These are phyloP conservation scores for Mus minutoides DNA, from an alignment of 2,797 vertebrate species.

Conservation along the genomic window DNA sequence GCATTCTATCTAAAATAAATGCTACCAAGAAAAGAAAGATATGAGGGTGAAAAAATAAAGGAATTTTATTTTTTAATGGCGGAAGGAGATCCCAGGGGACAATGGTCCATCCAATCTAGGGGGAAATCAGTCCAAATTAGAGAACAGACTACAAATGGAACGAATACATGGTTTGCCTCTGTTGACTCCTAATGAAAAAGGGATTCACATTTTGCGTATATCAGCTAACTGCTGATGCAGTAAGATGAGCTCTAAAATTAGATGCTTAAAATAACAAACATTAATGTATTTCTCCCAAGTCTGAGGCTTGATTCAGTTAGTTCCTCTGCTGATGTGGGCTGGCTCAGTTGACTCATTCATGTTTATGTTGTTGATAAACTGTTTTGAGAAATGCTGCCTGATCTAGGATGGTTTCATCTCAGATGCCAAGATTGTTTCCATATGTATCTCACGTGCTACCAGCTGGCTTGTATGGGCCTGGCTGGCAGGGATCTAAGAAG, in stretches of 20 bases:
- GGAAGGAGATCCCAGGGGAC: background rate
- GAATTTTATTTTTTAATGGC: slow-evolving; percentile 33
- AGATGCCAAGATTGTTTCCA: background rate
- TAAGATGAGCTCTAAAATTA: slow-evolving; percentile 39
- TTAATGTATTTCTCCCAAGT: slow-evolving; percentile 34
- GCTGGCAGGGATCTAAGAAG: background rate
- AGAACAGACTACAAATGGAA: slow-evolving; percentile 6
- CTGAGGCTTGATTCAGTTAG: background rate
- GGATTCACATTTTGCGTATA: slow-evolving; percentile 10
- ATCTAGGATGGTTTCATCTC: background rate
- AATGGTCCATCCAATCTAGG: background rate
- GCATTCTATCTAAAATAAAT: slow-evolving; percentile 31
- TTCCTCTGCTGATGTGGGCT: background rate
- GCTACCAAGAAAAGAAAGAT: slow-evolving; percentile 24
- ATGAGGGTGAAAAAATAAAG: slow-evolving; percentile 9
- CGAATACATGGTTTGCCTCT: background rate
- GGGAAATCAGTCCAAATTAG: background rate
- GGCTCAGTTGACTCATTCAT: background rate
- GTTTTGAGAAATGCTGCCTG: background rate
- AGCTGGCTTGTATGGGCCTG: background rate
- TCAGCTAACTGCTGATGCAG: background rate
- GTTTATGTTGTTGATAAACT: background rate
- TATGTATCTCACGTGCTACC: background rate
- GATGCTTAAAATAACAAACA: background rate
- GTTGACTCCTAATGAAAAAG: slow-evolving; percentile 33